phyloP scores from a whole-genome alignment of 2,113 vertebrate genomes.

The Pseudorectes ferrugineus region DNA sequence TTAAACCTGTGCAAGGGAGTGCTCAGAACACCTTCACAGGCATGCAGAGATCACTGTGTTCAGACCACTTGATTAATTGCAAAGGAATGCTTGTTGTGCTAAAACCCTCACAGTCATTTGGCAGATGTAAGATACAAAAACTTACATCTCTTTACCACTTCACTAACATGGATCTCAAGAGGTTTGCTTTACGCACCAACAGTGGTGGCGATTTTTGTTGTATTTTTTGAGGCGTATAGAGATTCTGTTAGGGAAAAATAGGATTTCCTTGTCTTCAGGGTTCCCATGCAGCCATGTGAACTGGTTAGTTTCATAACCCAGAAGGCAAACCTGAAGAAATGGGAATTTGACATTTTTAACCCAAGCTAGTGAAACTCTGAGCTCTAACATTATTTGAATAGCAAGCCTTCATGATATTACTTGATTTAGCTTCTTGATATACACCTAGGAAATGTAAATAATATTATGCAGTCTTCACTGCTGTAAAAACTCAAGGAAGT shows the following conservation, averaged over 20 bases:
- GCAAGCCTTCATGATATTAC: not conserved
- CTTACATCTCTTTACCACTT: not conserved
- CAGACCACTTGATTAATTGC: not conserved
- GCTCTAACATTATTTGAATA: not conserved
- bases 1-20: not conserved
- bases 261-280: not conserved
- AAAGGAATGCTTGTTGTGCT: not conserved
- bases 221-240: not conserved
- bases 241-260: not conserved
- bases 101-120: not conserved
- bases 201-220: not conserved
- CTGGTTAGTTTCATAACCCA: not conserved
- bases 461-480: not conserved
- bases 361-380: not conserved
- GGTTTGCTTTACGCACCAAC: not conserved
- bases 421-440: not conserved
- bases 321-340: not conserved
- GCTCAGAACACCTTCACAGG: not conserved
- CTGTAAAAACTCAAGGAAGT: not conserved
- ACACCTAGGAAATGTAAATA: not conserved
- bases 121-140: not conserved
- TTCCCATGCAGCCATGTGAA: not conserved
- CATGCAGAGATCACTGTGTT: not conserved
- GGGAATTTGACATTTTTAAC: not conserved
- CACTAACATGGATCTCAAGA: not conserved